These are phyloP conservation scores for Tiliqua scincoides DNA, from an alignment of 2,113 vertebrate species.

Conservation along the genomic window DNA sequence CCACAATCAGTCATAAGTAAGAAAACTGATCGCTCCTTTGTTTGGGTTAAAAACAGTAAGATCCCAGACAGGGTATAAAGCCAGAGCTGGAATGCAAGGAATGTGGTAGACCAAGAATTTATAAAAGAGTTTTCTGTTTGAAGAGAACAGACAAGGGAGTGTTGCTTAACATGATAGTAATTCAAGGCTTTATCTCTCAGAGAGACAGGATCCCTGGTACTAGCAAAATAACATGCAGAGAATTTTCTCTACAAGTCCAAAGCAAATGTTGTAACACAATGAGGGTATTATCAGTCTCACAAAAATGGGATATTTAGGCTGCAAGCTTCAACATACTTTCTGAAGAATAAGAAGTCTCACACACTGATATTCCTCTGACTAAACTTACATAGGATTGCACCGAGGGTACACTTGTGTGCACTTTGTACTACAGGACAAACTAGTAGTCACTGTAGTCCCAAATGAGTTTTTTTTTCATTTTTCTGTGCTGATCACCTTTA, in stretches of 20 bases:
- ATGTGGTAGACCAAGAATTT: constrained; percentile 31
- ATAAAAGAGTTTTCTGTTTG: constrained; percentile 13
- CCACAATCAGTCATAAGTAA: background rate
- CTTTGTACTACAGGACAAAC: background rate
- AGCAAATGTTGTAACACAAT: background rate
- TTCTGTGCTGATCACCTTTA: background rate
- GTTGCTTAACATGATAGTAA: constrained; percentile 31
- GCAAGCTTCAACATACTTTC: no score
- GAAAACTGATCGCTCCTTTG: background rate
- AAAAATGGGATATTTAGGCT: background rate
- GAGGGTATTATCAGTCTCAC: background rate
- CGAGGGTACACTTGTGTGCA: background rate
- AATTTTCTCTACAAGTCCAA: constrained; percentile 2
- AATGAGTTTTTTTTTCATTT: background rate
- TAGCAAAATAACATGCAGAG: background rate
- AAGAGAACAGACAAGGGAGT: constrained; percentile 16
- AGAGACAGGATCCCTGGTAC: constrained; percentile 15
- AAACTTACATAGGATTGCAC: no score
- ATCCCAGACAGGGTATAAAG: constrained; percentile 25
- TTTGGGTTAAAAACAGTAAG: constrained; percentile 28
- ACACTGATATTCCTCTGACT: background rate
- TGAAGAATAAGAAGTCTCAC: background rate
- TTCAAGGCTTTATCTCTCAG: constrained; percentile 18
- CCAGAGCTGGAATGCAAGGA: constrained; percentile 37
- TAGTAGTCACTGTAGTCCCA: background rate